Percentiles rank a stretch among this genome's conserved stretches.
phyloP scores from a whole-genome alignment of 2,113 vertebrate species.

The Dasypus novemcinctus region DNA sequence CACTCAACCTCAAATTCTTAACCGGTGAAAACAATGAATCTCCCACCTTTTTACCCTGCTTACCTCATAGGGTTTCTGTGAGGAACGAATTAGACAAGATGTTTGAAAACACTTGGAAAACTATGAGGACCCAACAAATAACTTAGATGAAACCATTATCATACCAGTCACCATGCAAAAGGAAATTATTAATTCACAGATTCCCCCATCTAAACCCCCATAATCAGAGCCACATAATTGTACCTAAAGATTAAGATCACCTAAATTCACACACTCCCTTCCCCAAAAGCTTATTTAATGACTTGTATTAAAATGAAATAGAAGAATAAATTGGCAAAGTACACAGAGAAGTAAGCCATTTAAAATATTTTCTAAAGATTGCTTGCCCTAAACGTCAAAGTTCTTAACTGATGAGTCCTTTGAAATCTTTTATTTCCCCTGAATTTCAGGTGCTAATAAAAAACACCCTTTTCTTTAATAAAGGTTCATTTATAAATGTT shows the following conservation, averaged over 20 bases:
- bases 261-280: conserved; percentile 25
- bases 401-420: background rate
- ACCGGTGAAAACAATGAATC: background rate
- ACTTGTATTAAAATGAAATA: conserved; percentile 20
- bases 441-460: conserved; percentile 35
- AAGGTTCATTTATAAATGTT: too few species aligned
- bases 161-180: conserved; percentile 7
- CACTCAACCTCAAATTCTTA: background rate
- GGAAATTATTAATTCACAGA: conserved; percentile 35
- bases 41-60: background rate
- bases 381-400: background rate
- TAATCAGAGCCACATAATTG: conserved; percentile 5
- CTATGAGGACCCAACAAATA: conserved; percentile 16
- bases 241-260: background rate
- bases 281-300: conserved; percentile 20
- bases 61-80: background rate
- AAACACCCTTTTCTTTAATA: background rate
- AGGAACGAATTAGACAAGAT: background rate
- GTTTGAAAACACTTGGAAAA: conserved; percentile 7
- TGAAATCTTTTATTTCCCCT: conserved; percentile 23
- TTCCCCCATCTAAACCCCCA: background rate
- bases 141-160: background rate
- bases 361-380: conserved; percentile 32
- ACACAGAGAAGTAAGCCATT: background rate
- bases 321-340: conserved; percentile 39